Evolutionary conservation across 2,888 invertebrate genomes (phyloP).

Genomic region (Xanthostigma xanthostigma): DNA sequence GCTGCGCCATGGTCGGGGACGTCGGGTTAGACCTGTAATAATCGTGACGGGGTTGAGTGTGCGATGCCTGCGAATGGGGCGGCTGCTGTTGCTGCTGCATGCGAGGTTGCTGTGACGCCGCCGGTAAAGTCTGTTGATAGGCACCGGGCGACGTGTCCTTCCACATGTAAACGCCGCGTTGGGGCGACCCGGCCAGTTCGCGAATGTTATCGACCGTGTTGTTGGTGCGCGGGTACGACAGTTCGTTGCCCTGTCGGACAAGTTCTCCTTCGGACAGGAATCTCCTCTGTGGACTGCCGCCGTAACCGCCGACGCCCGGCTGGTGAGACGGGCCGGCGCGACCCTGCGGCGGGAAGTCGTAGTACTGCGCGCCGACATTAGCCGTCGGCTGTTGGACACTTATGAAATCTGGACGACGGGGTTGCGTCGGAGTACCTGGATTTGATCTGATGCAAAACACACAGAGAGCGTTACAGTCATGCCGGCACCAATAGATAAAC

Average conservation of each 20-base stretch:
- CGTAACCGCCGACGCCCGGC: constrained; percentile 17
- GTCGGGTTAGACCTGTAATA: constrained; percentile 58
- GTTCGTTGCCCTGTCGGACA: constrained; percentile 47
- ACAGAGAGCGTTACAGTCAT: too few species aligned
- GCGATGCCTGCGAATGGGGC: constrained; percentile 24
- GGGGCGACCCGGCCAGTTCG: constrained; percentile 76
- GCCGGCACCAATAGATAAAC: too few species aligned
- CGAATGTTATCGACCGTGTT: constrained; percentile 76
- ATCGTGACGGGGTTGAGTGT: constrained; percentile 24
- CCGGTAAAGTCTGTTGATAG: constrained; percentile 23
- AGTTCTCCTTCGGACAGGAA: constrained; percentile 74
- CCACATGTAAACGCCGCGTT: constrained; percentile 67
- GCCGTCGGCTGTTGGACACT: constrained; percentile 32
- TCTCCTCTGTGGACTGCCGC: constrained; percentile 55
- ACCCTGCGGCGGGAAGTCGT: constrained; percentile 24
- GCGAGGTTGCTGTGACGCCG: constrained; percentile 15
- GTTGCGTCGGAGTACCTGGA: constrained; percentile 83
- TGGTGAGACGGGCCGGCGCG: constrained; percentile 19
- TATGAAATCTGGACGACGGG: constrained; percentile 77
- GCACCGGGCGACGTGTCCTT: constrained; percentile 60
- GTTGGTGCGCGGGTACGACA: constrained; percentile 51
- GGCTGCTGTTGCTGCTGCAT: constrained; percentile 16
- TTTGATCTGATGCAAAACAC: constrained; percentile 56
- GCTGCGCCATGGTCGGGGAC: constrained; percentile 46
- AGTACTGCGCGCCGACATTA: constrained; percentile 19